Percentiles rank a stretch among this genome's conserved stretches.
Conservation (phyloP, 2,888 invertebrate genomes). For the Diarsia rubi region DNA sequence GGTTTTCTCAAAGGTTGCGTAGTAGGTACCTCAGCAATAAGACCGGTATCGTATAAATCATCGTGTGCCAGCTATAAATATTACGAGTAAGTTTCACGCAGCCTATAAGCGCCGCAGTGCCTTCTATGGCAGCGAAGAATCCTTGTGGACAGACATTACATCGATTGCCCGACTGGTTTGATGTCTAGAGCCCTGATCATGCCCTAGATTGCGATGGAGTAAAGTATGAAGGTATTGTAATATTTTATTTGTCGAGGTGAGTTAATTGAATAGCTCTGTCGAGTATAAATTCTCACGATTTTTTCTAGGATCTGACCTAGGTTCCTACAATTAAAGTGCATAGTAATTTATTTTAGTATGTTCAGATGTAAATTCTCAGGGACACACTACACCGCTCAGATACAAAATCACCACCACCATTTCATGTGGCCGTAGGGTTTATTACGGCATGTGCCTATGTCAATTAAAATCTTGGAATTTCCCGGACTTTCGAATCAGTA, state of each 20-base stretch:
- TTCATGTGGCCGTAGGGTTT: neutral
- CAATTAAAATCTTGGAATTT: neutral
- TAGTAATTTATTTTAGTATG: neutral
- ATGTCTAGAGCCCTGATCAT: slow-evolving; percentile 47
- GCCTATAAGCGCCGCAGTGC: slow-evolving; percentile 43
- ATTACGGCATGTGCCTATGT: neutral
- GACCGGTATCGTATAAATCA: slow-evolving; percentile 57
- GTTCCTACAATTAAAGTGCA: neutral
- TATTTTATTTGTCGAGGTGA: slow-evolving; percentile 44
- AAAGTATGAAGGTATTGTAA: slow-evolving; percentile 43
- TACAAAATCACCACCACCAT: neutral
- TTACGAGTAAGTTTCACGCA: slow-evolving; percentile 56
- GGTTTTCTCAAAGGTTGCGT: slow-evolving; percentile 14
- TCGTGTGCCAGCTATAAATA: slow-evolving; percentile 61
- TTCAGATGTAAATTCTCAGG: too few relatives aligned
- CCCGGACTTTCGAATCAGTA: neutral
- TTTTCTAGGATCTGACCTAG: slow-evolving; percentile 18
- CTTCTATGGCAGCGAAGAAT: slow-evolving; percentile 60
- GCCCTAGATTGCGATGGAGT: slow-evolving; percentile 41
- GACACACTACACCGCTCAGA: too few relatives aligned
- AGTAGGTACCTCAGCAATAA: slow-evolving; percentile 29
- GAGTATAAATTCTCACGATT: slow-evolving; percentile 24
- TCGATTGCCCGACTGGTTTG: slow-evolving; percentile 55
- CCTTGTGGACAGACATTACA: slow-evolving; percentile 59
- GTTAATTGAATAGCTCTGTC: slow-evolving; percentile 17